Base-by-base conservation (phyloP, 2,888 invertebrate genomes). In the Epinotia bilunana region DNA sequence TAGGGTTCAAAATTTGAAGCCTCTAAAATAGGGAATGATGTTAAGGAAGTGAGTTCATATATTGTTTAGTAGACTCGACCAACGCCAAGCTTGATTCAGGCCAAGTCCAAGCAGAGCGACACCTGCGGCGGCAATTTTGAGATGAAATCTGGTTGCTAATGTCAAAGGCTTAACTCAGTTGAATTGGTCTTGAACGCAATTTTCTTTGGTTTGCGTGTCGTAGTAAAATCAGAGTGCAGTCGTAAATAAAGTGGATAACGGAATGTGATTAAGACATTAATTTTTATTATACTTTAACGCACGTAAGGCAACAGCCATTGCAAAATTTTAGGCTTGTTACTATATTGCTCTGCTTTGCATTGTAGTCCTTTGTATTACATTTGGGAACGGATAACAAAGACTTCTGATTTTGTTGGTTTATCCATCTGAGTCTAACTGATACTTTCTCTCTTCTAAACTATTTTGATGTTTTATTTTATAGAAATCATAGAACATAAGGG, bases 81-180 rank as follows among this genome's bases (percentile, higher is more conserved):
- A n/a, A n/a, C n/a, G n/a, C n/a, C n/a, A 46, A 43, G 49, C 46
- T 61, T 73, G 57, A 77, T 72, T 60, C 74, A 77, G 70, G 70
- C 58, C 68, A 61, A 70, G 57, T 49, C 46, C 70, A 64, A 78
- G 77, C 77, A 76, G 55, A 62, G 60, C 71, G 65, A 73, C 79
- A 80, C 79, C 78, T 78, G 77, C 73, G 72, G 72, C 76, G 53
- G 49, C 68, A 77, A 79, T 78, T 76, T 76, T 77, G 39, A 62
- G 46, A 65, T 53, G 61, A 60, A 70, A 76, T 72, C 60, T 63
- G 69, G 76, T 49, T 65, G 53, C 53, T 57, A 71, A 58, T 63
- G 49, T 62, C 57, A 74, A 58, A 46, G 46, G 46, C 57, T n/a
- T 68, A 33, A 16, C 23, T 55, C 16, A 9, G 62, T 46, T 39